Evolutionary conservation across 1,140 invertebrate species (phyloP), one percentile per base, ranked within the genome.

Genomic region (Drosophila grimshawi): DNA sequence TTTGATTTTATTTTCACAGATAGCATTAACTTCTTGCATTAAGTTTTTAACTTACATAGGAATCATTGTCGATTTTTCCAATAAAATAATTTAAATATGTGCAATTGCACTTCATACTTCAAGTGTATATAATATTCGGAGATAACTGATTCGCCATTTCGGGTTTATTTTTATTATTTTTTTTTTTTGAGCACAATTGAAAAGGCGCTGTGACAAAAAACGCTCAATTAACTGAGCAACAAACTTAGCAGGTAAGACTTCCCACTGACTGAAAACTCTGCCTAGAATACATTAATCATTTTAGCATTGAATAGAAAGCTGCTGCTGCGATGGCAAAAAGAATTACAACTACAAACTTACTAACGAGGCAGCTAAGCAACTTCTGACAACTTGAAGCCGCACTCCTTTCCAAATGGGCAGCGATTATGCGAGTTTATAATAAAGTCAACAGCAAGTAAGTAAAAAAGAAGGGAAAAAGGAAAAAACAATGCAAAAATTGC

Each of bases 361-460:
- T 78, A 81, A 86, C 81, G 79, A 81, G 71, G 51, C 60, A 51
- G 53, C 82, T 86, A 81, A 86, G 83, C 76, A 77, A 83, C 65
- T 83, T 30, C 83, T 71, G 80, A 82, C 83, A 86, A 83, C 68
- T 88, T 88, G 53, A 60, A 43, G 60, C 61, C 39, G n/a, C 4
- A 62, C 51, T 48, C 45, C 37, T 35, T 41, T 19, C 43, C 55
- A 79, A 88, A 82, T 88, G 80, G 80, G 41, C 55, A 65, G 72
- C 83, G 83, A 86, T 86, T 86, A 86, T 86, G 83, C 73, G 80
- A 86, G 83, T 86, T 86, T 86, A 86, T 88, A 88, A 86, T 86
- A 88, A 82, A 83, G 83, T 77, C 80, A 70, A 71, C 63, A 70
- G 75, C 46, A 70, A 64, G 69, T 52, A 71, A 59, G 76, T 49